Evolutionary conservation across 2,113 vertebrate genomes (phyloP), one percentile per base, ranked within the genome.

Genomic region (Halichoerus grypus): DNA sequence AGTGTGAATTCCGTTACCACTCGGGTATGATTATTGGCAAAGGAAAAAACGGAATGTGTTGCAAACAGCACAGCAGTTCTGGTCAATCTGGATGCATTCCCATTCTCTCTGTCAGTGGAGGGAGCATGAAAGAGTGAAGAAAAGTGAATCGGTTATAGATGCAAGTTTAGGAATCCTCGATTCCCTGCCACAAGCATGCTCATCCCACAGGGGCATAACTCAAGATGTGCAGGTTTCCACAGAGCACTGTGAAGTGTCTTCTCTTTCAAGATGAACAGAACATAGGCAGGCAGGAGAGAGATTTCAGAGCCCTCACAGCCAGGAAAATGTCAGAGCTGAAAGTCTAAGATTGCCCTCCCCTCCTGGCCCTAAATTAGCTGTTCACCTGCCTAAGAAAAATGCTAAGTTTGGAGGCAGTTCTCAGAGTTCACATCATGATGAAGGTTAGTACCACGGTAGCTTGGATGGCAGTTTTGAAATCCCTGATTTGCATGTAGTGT

Each of bases 311-410:
- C 55, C n/a, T 69, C 33, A 21, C 21, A 79, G 49, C 82, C 83
- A 82, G 53, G 61, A 59, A 57, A 28, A 67, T 53, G 63, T 87
- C 94, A 83, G 79, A 46, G 19, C 63, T 31, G 11, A 80, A 77
- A 96, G 24, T 51, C 80, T 39, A 12, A 53, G 24, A n/a, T 2
- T 71, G 18, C 39, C 91, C 21, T 71, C 83, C 46, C 42, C 69
- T 74, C 59, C n/a, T 39, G 39, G 28, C 39, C 53, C 7, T 2
- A 87, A 83, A 67, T 28, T 80, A 94, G 63, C 31, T 67, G n/a
- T 89, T 94, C 65, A 57, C 77, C 65, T 69, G 42, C 51, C 53
- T 69, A 36, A 15, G 22, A 82, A 93, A 82, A 74, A 51, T 31
- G 19, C 39, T 51, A 13, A 14, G 36, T 67, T 67, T 79, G 65